Evolutionary conservation across 1,140 invertebrate genomes (phyloP).

Genomic region (Araneus ventricosus): DNA sequence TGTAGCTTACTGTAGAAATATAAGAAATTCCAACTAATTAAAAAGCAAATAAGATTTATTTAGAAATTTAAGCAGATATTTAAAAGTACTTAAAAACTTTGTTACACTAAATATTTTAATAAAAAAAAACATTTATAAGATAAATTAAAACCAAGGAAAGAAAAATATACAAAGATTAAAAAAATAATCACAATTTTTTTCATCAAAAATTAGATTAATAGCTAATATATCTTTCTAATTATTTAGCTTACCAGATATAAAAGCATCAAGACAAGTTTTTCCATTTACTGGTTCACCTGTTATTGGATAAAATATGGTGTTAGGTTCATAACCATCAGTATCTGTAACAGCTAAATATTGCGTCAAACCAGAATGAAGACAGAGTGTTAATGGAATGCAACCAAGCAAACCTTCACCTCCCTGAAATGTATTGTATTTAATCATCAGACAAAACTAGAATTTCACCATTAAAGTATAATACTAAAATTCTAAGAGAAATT

Average conservation of each 20-base stretch:
- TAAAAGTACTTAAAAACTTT: too few species aligned
- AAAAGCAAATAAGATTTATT: too few species aligned
- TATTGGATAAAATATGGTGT: constrained; percentile 76
- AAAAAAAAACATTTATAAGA: too few species aligned
- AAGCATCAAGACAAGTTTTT: constrained; percentile 41
- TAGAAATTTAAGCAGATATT: too few species aligned
- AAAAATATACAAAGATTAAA: too few species aligned
- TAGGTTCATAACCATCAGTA: constrained; percentile 70
- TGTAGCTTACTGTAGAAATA: too few species aligned
- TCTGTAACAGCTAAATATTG: constrained; percentile 76
- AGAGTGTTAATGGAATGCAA: constrained; percentile 76
- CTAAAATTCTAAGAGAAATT: not conserved
- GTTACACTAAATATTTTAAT: too few species aligned
- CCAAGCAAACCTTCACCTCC: constrained; percentile 68
- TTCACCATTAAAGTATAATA: not conserved
- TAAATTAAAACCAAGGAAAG: too few species aligned
- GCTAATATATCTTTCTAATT: too few species aligned
- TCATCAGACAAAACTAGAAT: not conserved
- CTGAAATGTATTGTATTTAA: constrained; percentile 19
- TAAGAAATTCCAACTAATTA: too few species aligned
- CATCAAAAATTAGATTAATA: too few species aligned
- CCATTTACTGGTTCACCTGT: constrained; percentile 25
- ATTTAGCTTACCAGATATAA: constrained; percentile 64
- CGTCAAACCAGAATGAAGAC: constrained; percentile 72
- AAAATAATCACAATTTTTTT: too few species aligned